A percentile compares a stretch with the other conserved stretches of the same genome.
These are phyloP conservation scores for Thysanoteuthis rhombus DNA, from an alignment of 2,888 invertebrate species.

Conservation along the genomic window DNA sequence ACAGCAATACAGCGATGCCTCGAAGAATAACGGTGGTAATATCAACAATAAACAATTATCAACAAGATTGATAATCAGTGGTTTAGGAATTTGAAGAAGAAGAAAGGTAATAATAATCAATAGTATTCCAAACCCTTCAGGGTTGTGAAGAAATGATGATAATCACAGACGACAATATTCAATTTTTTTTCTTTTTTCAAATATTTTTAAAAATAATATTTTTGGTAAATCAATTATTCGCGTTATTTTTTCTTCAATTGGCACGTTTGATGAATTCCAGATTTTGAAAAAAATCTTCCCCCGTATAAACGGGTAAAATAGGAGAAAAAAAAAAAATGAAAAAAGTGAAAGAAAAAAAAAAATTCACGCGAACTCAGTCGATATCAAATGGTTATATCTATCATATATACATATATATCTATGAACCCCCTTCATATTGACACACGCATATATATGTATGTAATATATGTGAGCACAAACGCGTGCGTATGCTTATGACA, in stretches of 20 bases:
- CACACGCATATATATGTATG: background rate
- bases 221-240: conserved; percentile 12
- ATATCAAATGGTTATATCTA: background rate
- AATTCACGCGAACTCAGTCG: background rate
- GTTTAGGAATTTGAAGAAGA: background rate
- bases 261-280: background rate
- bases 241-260: background rate
- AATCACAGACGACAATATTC: background rate
- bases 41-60: conserved; percentile 12
- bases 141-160: background rate
- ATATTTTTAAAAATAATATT: background rate
- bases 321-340: background rate
- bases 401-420: background rate
- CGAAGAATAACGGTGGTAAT: background rate
- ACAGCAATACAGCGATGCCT: background rate
- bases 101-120: background rate
- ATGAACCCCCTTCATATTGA: background rate
- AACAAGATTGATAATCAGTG: background rate
- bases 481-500: background rate
- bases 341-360: background rate
- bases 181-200: background rate
- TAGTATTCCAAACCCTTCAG: background rate
- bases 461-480: background rate
- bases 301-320: background rate
- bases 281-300: background rate